A percentile compares a stretch with the other conserved stretches of the same genome.
These are phyloP conservation scores for Zoanthus sociatus DNA, from an alignment of 92 coral and sea anemone species.

Conservation along the genomic window DNA sequence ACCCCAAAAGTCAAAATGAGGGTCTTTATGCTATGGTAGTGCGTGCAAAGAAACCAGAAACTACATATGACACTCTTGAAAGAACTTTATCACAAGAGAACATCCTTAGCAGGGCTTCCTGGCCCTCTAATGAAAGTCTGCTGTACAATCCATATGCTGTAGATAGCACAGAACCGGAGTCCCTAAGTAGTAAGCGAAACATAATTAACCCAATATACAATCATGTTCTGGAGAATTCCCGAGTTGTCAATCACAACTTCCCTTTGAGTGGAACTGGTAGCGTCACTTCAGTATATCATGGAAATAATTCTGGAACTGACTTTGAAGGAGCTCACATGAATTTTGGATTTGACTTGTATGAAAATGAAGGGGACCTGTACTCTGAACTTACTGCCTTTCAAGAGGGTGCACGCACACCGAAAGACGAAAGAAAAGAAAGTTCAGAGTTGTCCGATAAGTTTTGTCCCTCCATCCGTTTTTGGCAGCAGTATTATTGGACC, in stretches of 20 bases:
- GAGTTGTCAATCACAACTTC: not conserved
- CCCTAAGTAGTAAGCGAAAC: not conserved
- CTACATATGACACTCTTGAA: constrained; percentile 23
- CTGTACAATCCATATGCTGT: constrained; percentile 44
- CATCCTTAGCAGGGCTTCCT: constrained; percentile 31
- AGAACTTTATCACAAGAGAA: constrained; percentile 37
- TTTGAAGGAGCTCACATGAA: not conserved
- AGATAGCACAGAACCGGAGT: constrained; percentile 12
- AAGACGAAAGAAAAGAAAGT: not conserved
- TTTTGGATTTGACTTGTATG: constrained; percentile 2
- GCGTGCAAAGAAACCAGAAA: constrained; percentile 6
- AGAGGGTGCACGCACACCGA: not conserved
- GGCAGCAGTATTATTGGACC: not conserved
- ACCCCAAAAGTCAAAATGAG: not conserved
- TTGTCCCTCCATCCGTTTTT: constrained; percentile 4
- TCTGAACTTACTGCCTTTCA: constrained; percentile 25
- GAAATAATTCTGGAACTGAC: not conserved
- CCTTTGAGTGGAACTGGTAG: constrained; percentile 5
- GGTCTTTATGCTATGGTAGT: constrained; percentile 6
- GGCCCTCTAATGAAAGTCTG: constrained; percentile 26
- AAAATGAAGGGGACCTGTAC: constrained; percentile 21
- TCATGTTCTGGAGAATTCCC: not conserved
- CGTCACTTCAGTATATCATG: not conserved
- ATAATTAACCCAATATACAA: constrained; percentile 30
- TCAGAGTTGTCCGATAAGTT: constrained; percentile 1